phyloP scores from a whole-genome alignment of 2,797 vertebrate species.

The Brotula barbata region DNA sequence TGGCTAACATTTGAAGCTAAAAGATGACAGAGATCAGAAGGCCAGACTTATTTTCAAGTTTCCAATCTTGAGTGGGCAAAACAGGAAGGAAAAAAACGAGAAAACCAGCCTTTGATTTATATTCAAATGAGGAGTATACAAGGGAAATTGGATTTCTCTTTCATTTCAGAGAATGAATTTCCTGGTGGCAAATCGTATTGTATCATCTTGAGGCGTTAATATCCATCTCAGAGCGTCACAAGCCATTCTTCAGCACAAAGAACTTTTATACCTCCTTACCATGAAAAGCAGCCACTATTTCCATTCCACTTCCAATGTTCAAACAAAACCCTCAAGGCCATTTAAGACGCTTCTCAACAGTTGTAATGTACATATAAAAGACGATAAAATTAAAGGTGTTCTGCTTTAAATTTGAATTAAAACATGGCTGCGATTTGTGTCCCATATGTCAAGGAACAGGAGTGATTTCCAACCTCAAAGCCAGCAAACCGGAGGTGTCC shows the following conservation, averaged over 20 bases:
- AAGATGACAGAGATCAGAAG: slow-evolving; percentile 40
- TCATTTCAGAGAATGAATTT: slow-evolving; percentile 69
- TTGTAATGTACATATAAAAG: slow-evolving; percentile 72
- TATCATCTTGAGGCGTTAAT: slow-evolving; percentile 60
- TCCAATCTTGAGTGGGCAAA: slow-evolving; percentile 48
- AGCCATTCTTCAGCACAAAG: slow-evolving; percentile 56
- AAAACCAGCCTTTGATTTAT: slow-evolving; percentile 64
- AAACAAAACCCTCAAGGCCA: slow-evolving; percentile 58
- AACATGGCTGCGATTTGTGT: slow-evolving; percentile 33
- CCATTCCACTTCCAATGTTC: slow-evolving; percentile 53
- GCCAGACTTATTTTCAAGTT: slow-evolving; percentile 40
- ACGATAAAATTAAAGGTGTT: slow-evolving; percentile 58
- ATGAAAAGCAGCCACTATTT: slow-evolving; percentile 45
- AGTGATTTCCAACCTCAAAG: slow-evolving; percentile 39
- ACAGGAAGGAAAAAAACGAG: slow-evolving; percentile 32
- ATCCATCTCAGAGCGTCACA: slow-evolving; percentile 58
- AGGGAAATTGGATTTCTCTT: slow-evolving; percentile 73
- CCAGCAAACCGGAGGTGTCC: slow-evolving; percentile 18
- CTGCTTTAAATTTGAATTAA: slow-evolving; percentile 48
- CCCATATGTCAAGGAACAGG: slow-evolving; percentile 28
- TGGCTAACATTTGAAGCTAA: slow-evolving; percentile 9
- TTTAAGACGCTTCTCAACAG: slow-evolving; percentile 47
- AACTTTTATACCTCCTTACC: slow-evolving; percentile 51
- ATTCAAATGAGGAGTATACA: slow-evolving; percentile 70
- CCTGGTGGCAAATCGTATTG: slow-evolving; percentile 63